A percentile compares a stretch with the other conserved stretches of the same genome.
These are phyloP conservation scores for Anomalospiza imberbis DNA, from an alignment of 2,797 vertebrate species.

Conservation along the genomic window DNA sequence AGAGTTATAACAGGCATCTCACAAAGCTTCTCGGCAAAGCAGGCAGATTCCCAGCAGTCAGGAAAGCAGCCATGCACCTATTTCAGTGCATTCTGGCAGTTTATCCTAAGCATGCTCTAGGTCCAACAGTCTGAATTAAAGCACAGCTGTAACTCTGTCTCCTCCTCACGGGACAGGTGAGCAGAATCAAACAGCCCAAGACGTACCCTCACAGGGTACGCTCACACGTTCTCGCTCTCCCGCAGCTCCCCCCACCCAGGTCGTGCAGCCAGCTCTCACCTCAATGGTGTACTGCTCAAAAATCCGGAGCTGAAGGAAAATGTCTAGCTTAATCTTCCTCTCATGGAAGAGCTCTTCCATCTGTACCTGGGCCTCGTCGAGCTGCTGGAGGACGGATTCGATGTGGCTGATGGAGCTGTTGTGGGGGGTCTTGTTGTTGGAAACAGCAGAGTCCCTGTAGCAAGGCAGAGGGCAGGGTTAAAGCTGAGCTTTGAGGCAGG, in stretches of 20 bases:
- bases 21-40: neutral
- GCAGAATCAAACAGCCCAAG: neutral
- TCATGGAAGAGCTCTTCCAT: slow-evolving; percentile 98
- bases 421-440: slow-evolving; percentile 88
- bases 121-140: neutral
- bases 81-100: neutral
- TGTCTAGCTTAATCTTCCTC: slow-evolving; percentile 92
- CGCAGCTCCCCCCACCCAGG: neutral
- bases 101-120: neutral
- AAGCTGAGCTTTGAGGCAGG: neutral
- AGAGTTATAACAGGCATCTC: neutral
- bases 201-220: neutral
- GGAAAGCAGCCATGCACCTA: neutral
- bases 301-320: slow-evolving; percentile 94
- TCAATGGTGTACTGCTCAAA: slow-evolving; percentile 92
- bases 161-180: neutral
- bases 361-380: slow-evolving; percentile 93
- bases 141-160: neutral
- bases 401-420: slow-evolving; percentile 96
- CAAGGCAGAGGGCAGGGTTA: slow-evolving; percentile 21
- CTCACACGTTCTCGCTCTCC: neutral
- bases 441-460: slow-evolving; percentile 84
- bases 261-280: slow-evolving; percentile 59
- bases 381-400: slow-evolving; percentile 92
- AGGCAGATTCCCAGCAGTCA: neutral